A percentile compares a stretch with the other conserved stretches of the same genome.
Evolutionary conservation across 37 sponge, comb jelly and placozoan genomes (phyloP).

Genomic region (Ephydatia muelleri): DNA sequence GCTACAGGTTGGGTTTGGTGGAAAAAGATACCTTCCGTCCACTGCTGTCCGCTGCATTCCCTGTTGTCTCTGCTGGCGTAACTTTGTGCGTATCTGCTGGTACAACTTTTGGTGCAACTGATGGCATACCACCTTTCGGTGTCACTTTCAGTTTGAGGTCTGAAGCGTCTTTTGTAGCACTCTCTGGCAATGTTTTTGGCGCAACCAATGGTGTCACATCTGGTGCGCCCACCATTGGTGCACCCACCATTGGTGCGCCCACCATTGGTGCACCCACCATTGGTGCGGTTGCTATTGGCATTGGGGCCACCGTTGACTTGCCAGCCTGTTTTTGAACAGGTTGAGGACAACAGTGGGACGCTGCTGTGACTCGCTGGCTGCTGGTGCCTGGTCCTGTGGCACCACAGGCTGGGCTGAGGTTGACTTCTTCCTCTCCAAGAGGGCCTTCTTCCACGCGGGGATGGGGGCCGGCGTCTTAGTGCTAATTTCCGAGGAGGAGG

Average conservation of each 20-base stretch:
- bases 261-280: too few species aligned
- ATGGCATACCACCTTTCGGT: background rate
- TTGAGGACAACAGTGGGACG: background rate
- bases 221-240: background rate
- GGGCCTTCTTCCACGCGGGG: slow-evolving; percentile 16
- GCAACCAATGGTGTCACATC: background rate
- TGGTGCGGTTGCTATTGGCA: background rate
- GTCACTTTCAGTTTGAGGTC: too few species aligned
- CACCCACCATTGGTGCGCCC: too few species aligned
- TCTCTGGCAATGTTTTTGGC: background rate
- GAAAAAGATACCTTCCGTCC: background rate
- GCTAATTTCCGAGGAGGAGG: background rate
- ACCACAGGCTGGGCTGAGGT: background rate
- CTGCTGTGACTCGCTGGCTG: background rate
- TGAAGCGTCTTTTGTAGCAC: background rate
- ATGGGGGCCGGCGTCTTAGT: background rate
- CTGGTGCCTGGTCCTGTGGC: background rate
- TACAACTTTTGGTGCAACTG: background rate
- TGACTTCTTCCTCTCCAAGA: background rate
- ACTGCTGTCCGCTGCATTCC: background rate
- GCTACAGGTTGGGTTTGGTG: background rate
- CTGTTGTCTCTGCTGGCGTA: background rate
- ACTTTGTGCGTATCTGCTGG: background rate
- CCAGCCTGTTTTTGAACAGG: background rate
- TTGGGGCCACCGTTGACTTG: background rate